These are phyloP conservation scores for Hafferia zeledoni DNA, from an alignment of 2,797 vertebrate species.

Conservation along the genomic window DNA sequence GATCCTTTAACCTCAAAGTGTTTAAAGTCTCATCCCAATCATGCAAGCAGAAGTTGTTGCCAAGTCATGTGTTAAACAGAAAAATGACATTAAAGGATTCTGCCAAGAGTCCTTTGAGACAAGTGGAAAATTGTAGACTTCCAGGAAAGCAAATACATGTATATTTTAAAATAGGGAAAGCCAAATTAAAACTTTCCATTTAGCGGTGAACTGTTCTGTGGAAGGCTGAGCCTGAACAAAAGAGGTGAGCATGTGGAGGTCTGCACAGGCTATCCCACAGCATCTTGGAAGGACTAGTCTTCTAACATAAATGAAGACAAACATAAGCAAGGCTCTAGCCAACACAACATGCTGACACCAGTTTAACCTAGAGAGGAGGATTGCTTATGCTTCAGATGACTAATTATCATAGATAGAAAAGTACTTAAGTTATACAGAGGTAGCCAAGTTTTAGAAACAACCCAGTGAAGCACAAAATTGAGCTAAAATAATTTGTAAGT, in stretches of 20 bases:
- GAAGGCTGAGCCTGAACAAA: constrained; percentile 43
- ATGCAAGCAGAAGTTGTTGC: constrained; percentile 29
- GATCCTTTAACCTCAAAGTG: constrained; percentile 42
- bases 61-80: constrained; percentile 32
- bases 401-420: background rate
- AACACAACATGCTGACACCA: constrained; percentile 9
- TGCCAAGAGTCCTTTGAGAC: constrained; percentile 41
- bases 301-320: background rate
- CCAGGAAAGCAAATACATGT: constrained; percentile 54
- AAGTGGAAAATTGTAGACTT: constrained; percentile 47
- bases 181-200: constrained; percentile 59
- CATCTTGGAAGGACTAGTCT: background rate
- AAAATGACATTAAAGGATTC: constrained; percentile 43
- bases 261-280: background rate
- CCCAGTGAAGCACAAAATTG: background rate
- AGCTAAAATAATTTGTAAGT: background rate
- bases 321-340: background rate
- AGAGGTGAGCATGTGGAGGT: background rate
- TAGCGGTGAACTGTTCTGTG: background rate
- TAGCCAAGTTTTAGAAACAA: constrained; percentile 28
- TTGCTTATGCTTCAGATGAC: constrained; percentile 9
- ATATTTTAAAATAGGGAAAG: constrained; percentile 45
- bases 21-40: constrained; percentile 44
- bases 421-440: background rate
- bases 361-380: background rate